Evolutionary conservation across 2,888 invertebrate genomes (phyloP), one percentile per base, ranked within the genome.

Genomic region (Ctena decussata): DNA sequence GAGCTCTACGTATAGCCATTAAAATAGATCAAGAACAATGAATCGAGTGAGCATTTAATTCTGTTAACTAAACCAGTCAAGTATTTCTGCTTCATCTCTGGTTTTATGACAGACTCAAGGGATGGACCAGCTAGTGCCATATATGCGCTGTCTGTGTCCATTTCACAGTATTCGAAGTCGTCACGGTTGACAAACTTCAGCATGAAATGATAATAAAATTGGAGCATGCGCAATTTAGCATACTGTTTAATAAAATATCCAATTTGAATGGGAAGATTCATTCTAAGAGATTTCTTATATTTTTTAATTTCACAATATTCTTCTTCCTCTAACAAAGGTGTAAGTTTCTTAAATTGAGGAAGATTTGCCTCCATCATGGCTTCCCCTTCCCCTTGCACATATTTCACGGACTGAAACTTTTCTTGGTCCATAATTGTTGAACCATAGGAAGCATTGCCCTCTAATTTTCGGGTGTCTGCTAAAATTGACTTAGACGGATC

Each of bases 91-190:
- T 5, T 24, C 75, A 80, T 86, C 0, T 77, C 46, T 0, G 83
- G 80, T 46, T 86, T 84, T 35, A 87, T 81, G 39, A 86, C 85
- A 18, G 74, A 65, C 5, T 77, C 53, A 0, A 85, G 44, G 24
- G 60, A 24, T 0, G 75, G 46, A n/a, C 78, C 78, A 12, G 83
- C 72, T n/a, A 89, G 72, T 35, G 86, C 85, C 83, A 89, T 86
- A 71, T 90, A 90, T 12, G 88, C 87, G 35, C 77, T 76, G 60
- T 87, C 90, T 6, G 91, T 92, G 72, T 91, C 91, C 85, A 90
- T 89, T 60, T 88, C 77, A 53, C 82, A 83, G 24, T 83, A 84
- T 46, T 89, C 84, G 44, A 87, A 90, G 49, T 84, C 70, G 0
- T 35, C 44, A 3, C 84, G 24, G 21, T 71, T n/a, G 21, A 89